Conservation (phyloP, 2,888 invertebrate genomes). For the Penaeus monodon region DNA sequence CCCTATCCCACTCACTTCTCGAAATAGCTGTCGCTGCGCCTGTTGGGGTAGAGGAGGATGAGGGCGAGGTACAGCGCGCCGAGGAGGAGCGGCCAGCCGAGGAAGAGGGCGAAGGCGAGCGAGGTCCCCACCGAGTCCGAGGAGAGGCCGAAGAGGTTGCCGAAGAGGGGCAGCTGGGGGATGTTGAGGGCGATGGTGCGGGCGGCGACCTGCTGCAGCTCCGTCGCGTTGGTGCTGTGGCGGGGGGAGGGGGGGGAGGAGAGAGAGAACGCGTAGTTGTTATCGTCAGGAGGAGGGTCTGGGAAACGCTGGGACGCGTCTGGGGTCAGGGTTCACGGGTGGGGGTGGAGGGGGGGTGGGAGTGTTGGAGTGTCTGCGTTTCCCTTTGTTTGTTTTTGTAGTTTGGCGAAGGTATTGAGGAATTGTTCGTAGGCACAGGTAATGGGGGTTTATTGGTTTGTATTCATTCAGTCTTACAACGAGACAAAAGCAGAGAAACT, state of each 20-base stretch:
- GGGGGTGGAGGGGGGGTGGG: too few species aligned
- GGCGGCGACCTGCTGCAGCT: background rate
- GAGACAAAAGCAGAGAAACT: background rate
- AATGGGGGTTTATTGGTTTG: too few species aligned
- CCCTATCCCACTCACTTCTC: slow-evolving; percentile 26
- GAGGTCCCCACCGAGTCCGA: background rate
- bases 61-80: slow-evolving; percentile 35
- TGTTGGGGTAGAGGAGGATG: slow-evolving; percentile 49
- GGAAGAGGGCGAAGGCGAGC: slow-evolving; percentile 21
- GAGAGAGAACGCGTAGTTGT: background rate
- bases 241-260: background rate
- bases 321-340: too few species aligned
- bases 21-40: slow-evolving; percentile 35
- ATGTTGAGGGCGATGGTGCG: slow-evolving; percentile 17
- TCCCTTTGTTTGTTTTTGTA: too few species aligned
- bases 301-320: too few species aligned
- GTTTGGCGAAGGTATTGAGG: too few species aligned
- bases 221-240: background rate
- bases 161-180: background rate
- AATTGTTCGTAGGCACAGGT: too few species aligned
- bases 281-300: background rate
- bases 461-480: too few species aligned
- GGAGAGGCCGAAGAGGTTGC: slow-evolving; percentile 16
- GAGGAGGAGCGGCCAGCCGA: slow-evolving; percentile 49
- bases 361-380: too few species aligned